phyloP scores from a whole-genome alignment of 1,140 invertebrate genomes.

The Hyposmocoma kahamanoa region DNA sequence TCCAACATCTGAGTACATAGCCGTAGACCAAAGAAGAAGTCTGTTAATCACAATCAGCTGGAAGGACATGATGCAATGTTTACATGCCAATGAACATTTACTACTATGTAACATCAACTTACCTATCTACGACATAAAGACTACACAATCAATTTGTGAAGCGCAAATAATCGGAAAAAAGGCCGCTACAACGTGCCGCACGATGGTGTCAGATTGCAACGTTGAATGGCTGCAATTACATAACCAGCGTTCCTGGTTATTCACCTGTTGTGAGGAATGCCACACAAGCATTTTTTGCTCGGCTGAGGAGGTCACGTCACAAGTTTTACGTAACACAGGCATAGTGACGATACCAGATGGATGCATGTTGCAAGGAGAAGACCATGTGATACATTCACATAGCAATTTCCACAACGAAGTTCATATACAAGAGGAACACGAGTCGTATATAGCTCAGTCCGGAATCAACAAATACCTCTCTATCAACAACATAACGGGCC shows the following conservation, averaged over 20 bases:
- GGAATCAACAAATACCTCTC: neutral
- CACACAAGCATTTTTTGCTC: neutral
- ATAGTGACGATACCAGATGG: neutral
- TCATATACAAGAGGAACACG: neutral
- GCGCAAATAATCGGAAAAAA: neutral
- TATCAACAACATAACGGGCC: neutral
- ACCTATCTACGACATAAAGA: constrained; percentile 1
- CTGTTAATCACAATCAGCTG: neutral
- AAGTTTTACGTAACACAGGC: neutral
- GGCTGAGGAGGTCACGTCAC: neutral
- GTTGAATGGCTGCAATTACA: neutral
- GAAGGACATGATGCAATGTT: neutral
- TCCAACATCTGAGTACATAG: neutral
- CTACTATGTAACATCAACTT: neutral
- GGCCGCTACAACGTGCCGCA: neutral
- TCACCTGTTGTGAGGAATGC: constrained; percentile 1
- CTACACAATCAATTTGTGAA: neutral
- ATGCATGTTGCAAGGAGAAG: neutral
- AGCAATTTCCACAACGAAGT: constrained; percentile 8
- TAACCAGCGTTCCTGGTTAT: neutral
- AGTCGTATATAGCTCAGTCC: neutral
- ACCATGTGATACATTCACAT: neutral
- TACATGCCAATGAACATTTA: neutral
- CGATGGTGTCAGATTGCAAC: neutral
- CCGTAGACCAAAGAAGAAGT: neutral